Percentiles rank a stretch among this genome's conserved stretches.
Evolutionary conservation across 2,113 vertebrate genomes (phyloP).

Genomic region (Python bivittatus): DNA sequence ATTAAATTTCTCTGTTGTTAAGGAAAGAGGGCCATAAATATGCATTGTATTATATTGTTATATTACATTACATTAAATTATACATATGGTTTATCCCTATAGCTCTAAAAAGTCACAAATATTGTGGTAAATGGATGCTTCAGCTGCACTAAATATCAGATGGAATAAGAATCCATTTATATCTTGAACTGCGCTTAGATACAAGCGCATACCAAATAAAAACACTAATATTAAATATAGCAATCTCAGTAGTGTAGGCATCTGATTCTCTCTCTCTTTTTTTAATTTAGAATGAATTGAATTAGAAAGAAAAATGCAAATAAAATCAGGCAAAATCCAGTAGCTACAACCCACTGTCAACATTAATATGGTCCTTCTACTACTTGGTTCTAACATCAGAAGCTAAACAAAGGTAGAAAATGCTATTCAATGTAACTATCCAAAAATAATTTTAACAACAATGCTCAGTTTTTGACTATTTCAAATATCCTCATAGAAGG

Average conservation of each 20-base stretch:
- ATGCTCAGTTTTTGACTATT: background rate
- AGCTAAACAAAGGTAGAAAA: background rate
- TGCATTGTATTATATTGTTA: background rate
- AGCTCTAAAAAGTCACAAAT: background rate
- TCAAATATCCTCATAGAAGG: background rate
- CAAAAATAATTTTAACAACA: background rate
- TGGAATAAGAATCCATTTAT: background rate
- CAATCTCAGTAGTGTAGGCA: background rate
- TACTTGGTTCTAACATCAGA: background rate
- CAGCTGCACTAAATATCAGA: background rate
- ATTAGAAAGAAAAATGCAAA: background rate
- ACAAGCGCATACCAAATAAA: background rate
- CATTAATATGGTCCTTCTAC: background rate
- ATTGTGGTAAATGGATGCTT: background rate
- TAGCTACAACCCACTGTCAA: background rate
- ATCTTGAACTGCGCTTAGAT: background rate
- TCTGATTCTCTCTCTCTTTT: background rate
- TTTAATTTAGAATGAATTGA: background rate
- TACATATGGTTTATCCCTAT: background rate
- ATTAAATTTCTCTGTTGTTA: background rate
- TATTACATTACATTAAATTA: background rate
- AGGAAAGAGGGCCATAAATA: background rate
- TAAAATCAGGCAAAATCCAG: background rate
- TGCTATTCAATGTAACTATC: background rate
- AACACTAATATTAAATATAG: background rate